These are phyloP conservation scores for Elysia crispata DNA, from an alignment of 2,888 invertebrate genomes.

Conservation along the genomic window DNA sequence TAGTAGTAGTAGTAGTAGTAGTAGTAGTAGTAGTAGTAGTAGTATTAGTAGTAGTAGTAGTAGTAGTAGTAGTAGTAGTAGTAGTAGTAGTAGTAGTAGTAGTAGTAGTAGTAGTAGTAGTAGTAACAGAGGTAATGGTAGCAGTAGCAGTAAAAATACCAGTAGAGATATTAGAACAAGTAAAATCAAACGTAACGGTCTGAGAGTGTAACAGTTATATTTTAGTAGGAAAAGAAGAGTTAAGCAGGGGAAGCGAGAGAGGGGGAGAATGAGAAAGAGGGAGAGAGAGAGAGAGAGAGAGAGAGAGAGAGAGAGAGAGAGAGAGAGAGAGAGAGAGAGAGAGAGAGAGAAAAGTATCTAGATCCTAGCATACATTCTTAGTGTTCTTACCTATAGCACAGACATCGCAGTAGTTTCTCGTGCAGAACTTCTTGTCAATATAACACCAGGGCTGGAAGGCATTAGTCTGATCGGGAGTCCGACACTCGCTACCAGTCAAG, in stretches of 20 bases:
- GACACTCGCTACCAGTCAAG: slow-evolving; percentile 24
- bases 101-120: neutral
- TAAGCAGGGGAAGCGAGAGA: neutral
- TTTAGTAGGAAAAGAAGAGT: neutral
- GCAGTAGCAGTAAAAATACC: neutral
- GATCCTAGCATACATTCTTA: too few relatives aligned
- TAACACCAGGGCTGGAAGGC: slow-evolving; percentile 36
- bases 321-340: neutral
- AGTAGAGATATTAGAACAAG: too few relatives aligned
- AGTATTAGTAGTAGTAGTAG: slow-evolving; percentile 15
- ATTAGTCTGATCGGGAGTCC: slow-evolving; percentile 25
- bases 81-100: neutral
- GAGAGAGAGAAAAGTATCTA: too few relatives aligned
- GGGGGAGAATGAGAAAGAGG: neutral
- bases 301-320: neutral
- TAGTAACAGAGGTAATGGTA: too few relatives aligned
- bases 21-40: slow-evolving; percentile 19
- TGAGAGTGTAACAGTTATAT: too few relatives aligned
- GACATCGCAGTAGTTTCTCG: slow-evolving; percentile 33
- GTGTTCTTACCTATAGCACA: slow-evolving; percentile 11
- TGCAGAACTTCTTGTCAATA: slow-evolving; percentile 14
- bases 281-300: neutral
- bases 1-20: slow-evolving; percentile 19
- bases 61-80: slow-evolving; percentile 19
- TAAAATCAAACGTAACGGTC: too few relatives aligned